A percentile compares a stretch with the other conserved stretches of the same genome.
Evolutionary conservation across 64 coral and sea anemone genomes (phyloP).

Genomic region (Pocillopora verrucosa): DNA sequence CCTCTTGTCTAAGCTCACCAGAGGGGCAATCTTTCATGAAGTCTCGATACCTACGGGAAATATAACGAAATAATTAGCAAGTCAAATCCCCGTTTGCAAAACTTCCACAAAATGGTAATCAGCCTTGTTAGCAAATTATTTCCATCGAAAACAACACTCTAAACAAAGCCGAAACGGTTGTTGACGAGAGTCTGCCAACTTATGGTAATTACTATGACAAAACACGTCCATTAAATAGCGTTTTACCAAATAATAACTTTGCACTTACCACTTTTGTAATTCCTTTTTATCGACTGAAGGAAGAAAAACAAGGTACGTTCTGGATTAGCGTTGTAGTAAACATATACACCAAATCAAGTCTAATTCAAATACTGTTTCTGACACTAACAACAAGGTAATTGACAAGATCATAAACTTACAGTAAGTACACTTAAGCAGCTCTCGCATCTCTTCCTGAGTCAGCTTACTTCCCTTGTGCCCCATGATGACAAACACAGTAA

Average conservation of each 20-base stretch:
- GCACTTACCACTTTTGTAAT: slow-evolving; percentile 96
- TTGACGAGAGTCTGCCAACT: neutral
- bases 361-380: slow-evolving; percentile 7
- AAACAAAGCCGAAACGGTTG: neutral
- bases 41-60: slow-evolving; percentile 85
- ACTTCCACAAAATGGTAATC: neutral
- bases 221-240: neutral
- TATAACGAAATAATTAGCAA: neutral
- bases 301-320: slow-evolving; percentile 58
- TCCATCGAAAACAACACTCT: neutral
- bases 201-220: slow-evolving; percentile 23
- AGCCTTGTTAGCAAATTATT: neutral
- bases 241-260: neutral
- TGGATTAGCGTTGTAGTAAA: slow-evolving; percentile 63
- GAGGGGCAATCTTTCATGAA: slow-evolving; percentile 99
- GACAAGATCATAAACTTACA: slow-evolving; percentile 65
- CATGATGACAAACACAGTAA: slow-evolving; percentile 45
- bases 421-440: slow-evolving; percentile 93
- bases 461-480: slow-evolving; percentile 97
- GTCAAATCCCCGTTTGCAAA: neutral
- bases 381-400: slow-evolving; percentile 27
- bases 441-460: slow-evolving; percentile 80
- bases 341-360: slow-evolving; percentile 25
- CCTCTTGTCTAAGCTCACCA: slow-evolving; percentile 94
- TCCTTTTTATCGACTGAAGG: slow-evolving; percentile 98